Evolutionary conservation across 2,888 invertebrate species (phyloP).

Genomic region (Strigamia crassipes): DNA sequence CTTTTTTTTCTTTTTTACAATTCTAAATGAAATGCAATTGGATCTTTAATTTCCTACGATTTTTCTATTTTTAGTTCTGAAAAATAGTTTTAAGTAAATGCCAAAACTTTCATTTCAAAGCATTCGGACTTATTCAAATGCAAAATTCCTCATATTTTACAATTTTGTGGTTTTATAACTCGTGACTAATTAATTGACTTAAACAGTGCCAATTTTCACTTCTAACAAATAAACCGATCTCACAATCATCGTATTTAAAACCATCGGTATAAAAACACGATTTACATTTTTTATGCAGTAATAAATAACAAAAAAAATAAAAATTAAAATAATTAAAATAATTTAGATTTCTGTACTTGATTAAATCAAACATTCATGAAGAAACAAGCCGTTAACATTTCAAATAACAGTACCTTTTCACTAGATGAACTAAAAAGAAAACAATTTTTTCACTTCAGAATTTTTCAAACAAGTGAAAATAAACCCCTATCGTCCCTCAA

Average conservation of each 20-base stretch:
- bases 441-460: neutral
- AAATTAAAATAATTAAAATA: too few species aligned
- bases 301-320: too few species aligned
- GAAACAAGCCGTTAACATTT: neutral
- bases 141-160: neutral
- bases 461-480: neutral
- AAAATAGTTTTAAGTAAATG: constrained; percentile 5
- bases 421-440: neutral
- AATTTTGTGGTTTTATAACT: neutral
- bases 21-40: constrained; percentile 23
- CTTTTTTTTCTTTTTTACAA: constrained; percentile 8
- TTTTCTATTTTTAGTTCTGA: neutral
- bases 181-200: neutral
- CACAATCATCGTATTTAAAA: too few species aligned
- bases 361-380: too few species aligned
- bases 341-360: too few species aligned
- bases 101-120: neutral
- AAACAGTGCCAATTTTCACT: too few species aligned
- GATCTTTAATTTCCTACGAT: constrained; percentile 8
- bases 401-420: neutral
- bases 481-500: neutral
- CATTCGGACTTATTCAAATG: neutral
- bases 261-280: too few species aligned
- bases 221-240: too few species aligned
- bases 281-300: too few species aligned